Evolutionary conservation across 2,113 vertebrate species (phyloP), one percentile per base, ranked within the genome.

Genomic region (Varanus komodoensis): DNA sequence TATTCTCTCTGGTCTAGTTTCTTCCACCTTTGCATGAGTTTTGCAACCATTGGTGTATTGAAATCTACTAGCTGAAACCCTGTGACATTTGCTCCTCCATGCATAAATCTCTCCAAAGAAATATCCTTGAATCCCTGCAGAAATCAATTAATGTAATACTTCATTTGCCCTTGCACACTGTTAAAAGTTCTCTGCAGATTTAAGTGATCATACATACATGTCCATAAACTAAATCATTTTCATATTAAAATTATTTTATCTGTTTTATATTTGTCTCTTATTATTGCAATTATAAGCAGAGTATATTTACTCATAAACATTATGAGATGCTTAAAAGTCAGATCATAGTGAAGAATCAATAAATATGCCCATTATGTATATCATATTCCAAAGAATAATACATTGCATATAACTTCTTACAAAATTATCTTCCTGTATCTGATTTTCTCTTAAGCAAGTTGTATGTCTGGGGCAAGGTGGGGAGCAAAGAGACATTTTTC

Each of bases 51-150:
- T 0, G 99, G 97, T 29, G 98, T 99, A 95, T 98, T 98, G 96
- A 99, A 99, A 97, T 99, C 99, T 94, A 99, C 99, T 90, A 99
- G 94, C 95, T 99, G 99, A 97, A 99, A 99, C 93, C 99, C 99
- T 17, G 99, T 99, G 84, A 99, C 99, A 87, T 99, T 99, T 88
- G 99, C 99, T 87, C 99, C 99, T 15, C 99, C 99, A 0, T 99
- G 99, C 98, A 99, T 99, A 96, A 99, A 99, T 78, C 99, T 98
- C 96, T 99, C 99, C 91, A 99, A 97, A 93, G 98, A 99, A 96
- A 99, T 99, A 94, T 99, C 99, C 95, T 99, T 99, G 96, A 99
- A 99, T 81, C 99, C 99, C 99, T 99, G 96, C 32, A 96, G 90
- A 96, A 95, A 96, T 87, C 27, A 93, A 93, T 91, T 94, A 44